phyloP scores from a whole-genome alignment of 1,140 invertebrate species.

The Atta colombica region DNA sequence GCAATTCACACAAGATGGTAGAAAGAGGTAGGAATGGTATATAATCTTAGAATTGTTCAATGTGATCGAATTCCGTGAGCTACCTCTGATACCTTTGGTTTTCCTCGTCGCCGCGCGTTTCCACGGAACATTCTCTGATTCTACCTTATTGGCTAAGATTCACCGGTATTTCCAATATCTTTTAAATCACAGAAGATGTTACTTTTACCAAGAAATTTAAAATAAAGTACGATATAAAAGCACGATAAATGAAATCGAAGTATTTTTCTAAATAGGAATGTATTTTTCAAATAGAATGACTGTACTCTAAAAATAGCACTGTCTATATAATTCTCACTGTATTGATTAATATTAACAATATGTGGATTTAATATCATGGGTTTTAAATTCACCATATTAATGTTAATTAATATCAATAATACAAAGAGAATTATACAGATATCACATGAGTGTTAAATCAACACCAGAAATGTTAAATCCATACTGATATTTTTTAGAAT shows the following conservation, averaged over 20 bases:
- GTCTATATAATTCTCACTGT: too few relatives aligned
- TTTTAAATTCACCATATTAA: too few relatives aligned
- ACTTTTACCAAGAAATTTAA: background rate
- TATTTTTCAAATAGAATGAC: too few relatives aligned
- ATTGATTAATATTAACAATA: too few relatives aligned
- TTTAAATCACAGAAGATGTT: constrained; percentile 11
- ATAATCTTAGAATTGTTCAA: constrained; percentile 8
- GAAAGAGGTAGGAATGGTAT: background rate
- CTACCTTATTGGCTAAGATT: background rate
- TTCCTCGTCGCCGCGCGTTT: constrained; percentile 1
- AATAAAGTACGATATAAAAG: background rate
- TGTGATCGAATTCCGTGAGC: constrained; percentile 30
- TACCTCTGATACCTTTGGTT: background rate
- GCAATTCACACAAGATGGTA: constrained; percentile 4
- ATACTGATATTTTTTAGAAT: too few relatives aligned
- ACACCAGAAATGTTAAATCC: too few relatives aligned
- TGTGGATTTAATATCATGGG: too few relatives aligned
- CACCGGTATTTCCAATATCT: background rate
- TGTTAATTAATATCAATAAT: too few relatives aligned
- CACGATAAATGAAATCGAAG: background rate
- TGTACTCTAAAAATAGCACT: too few relatives aligned
- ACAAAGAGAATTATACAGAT: too few relatives aligned
- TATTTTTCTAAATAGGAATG: background rate
- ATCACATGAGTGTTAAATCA: too few relatives aligned
- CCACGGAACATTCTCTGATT: background rate